Percentiles rank a stretch among this genome's conserved stretches.
Conservation (phyloP, 2,113 vertebrate genomes). For the Arizona elegans region DNA sequence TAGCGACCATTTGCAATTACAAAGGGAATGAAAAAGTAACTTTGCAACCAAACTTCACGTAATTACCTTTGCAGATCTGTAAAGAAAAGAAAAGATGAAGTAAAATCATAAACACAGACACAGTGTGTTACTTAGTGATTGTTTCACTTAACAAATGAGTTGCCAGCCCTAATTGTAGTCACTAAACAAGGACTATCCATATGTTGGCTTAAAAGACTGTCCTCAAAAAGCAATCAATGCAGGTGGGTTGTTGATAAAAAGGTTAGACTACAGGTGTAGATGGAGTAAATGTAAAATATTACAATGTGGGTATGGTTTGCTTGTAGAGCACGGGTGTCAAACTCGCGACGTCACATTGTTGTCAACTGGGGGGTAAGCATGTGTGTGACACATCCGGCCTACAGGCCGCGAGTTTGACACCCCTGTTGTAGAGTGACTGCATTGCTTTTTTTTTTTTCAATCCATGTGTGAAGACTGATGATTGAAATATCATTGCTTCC, state of each 20-base stretch:
- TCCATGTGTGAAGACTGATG: not conserved
- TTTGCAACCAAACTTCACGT: not conserved
- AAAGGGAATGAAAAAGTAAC: not conserved
- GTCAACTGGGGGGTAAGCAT: too few species aligned
- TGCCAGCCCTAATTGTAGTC: not conserved
- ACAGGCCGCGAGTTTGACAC: not conserved
- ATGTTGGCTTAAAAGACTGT: not conserved
- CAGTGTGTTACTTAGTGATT: not conserved
- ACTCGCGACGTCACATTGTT: rapidly evolving
- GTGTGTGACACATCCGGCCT: not conserved
- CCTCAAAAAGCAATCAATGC: not conserved
- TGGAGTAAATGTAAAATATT: not conserved
- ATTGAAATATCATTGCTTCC: not conserved
- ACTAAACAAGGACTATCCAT: not conserved
- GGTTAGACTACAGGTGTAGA: not conserved
- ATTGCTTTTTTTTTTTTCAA: not conserved
- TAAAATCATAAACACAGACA: not conserved
- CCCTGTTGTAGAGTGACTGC: not conserved
- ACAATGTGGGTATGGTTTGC: not conserved
- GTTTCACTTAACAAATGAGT: not conserved
- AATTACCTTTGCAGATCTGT: not conserved
- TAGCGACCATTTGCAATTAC: not conserved
- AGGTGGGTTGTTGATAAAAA: not conserved
- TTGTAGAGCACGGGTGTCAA: not conserved
- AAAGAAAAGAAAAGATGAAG: not conserved